phyloP scores from a whole-genome alignment of 2,888 invertebrate genomes.

The Apocheima hispidaria region DNA sequence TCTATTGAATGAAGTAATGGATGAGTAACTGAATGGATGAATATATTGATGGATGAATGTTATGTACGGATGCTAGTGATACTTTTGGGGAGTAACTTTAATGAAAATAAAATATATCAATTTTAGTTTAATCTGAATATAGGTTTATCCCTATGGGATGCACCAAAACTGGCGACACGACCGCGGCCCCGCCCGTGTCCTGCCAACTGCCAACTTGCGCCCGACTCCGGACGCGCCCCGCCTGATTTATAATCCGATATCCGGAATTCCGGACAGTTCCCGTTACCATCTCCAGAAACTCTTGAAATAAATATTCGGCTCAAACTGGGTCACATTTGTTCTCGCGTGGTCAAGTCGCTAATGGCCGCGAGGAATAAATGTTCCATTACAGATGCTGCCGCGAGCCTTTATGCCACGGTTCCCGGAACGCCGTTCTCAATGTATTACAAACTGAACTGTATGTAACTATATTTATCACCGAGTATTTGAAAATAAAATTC shows the following conservation, averaged over 20 bases:
- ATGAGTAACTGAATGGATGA: too few species aligned
- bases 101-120: background rate
- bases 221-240: slow-evolving; percentile 58
- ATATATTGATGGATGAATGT: too few species aligned
- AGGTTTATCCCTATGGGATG: slow-evolving; percentile 25
- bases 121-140: background rate
- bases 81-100: too few species aligned
- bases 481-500: slow-evolving; percentile 13
- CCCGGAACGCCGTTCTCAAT: slow-evolving; percentile 10
- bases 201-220: slow-evolving; percentile 54
- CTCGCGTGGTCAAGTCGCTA: slow-evolving; percentile 48
- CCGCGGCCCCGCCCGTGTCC: slow-evolving; percentile 44
- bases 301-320: slow-evolving; percentile 47
- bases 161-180: slow-evolving; percentile 39
- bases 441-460: slow-evolving; percentile 26
- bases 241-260: slow-evolving; percentile 73
- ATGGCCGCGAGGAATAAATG: slow-evolving; percentile 52
- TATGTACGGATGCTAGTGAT: too few species aligned
- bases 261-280: slow-evolving; percentile 50
- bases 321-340: slow-evolving; percentile 47
- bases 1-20: too few species aligned
- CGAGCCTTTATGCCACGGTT: slow-evolving; percentile 25
- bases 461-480: background rate
- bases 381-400: slow-evolving; percentile 41
- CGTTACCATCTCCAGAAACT: slow-evolving; percentile 49